A percentile compares a stretch with the other conserved stretches of the same genome.
Conservation (phyloP, 2,113 vertebrate genomes). For the Pterocles orientalis region DNA sequence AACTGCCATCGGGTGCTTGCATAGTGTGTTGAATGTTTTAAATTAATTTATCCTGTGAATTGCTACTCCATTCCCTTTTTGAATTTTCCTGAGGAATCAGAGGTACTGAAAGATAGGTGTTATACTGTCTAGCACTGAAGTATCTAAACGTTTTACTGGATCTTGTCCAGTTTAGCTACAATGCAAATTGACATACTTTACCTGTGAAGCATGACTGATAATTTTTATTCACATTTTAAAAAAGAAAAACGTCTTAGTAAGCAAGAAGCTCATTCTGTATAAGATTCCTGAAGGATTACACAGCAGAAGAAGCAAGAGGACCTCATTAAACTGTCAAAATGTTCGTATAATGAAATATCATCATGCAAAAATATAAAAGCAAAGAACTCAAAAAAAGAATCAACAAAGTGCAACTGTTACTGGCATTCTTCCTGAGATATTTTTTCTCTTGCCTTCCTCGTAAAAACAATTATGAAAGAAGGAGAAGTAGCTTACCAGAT, state of each 20-base stretch:
- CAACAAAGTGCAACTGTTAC: not conserved
- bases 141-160: not conserved
- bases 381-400: not conserved
- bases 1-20: not conserved
- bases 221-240: not conserved
- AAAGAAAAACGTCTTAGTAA: not conserved
- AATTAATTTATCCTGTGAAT: not conserved
- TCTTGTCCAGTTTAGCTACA: not conserved
- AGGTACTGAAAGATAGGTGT: not conserved
- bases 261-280: not conserved
- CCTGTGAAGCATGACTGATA: not conserved
- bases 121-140: not conserved
- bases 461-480: constrained; percentile 12
- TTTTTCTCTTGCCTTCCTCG: not conserved
- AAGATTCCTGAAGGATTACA: not conserved
- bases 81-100: not conserved
- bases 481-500: not conserved
- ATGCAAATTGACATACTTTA: not conserved
- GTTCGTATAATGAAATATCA: not conserved
- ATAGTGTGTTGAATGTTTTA: not conserved
- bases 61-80: not conserved
- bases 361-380: not conserved
- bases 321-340: not conserved
- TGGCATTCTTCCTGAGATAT: not conserved
- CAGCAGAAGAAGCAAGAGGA: not conserved